A percentile compares a stretch with the other conserved stretches of the same genome.
Conservation (phyloP, 2,888 invertebrate species). For the Acanthosepion esculentum region DNA sequence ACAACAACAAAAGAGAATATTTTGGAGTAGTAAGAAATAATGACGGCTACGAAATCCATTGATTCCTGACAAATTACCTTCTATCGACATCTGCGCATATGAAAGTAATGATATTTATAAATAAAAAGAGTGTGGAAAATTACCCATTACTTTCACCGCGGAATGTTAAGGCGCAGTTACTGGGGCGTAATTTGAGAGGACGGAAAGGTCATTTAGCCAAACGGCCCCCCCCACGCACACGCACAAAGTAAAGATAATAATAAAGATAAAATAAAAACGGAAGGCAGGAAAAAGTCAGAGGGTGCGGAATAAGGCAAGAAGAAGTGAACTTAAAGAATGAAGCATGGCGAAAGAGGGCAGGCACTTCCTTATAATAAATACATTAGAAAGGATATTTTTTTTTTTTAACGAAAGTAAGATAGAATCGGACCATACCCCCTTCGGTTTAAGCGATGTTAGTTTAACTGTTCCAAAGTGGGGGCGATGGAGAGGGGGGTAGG, state of each 20-base stretch:
- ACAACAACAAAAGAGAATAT: too few species aligned
- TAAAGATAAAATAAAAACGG: background rate
- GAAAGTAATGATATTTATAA: background rate
- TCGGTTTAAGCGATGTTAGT: background rate
- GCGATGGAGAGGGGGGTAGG: background rate
- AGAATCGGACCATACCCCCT: background rate
- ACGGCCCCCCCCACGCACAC: too few species aligned
- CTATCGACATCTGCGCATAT: background rate
- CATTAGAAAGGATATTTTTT: background rate
- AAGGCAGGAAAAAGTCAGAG: background rate
- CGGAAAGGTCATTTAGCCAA: background rate
- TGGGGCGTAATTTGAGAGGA: background rate
- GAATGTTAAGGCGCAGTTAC: background rate
- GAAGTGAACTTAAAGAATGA: background rate
- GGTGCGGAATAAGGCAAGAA: background rate
- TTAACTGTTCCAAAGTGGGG: background rate
- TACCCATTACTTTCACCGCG: background rate
- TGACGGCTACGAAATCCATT: too few species aligned
- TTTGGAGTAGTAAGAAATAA: too few species aligned
- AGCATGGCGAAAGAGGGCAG: background rate
- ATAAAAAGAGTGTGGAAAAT: background rate
- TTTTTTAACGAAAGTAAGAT: background rate
- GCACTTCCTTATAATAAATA: background rate
- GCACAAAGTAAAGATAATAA: background rate
- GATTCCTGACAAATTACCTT: too few species aligned